Base-by-base conservation (phyloP, 2,888 invertebrate species). In the Drosophila pseudotakahashii region DNA sequence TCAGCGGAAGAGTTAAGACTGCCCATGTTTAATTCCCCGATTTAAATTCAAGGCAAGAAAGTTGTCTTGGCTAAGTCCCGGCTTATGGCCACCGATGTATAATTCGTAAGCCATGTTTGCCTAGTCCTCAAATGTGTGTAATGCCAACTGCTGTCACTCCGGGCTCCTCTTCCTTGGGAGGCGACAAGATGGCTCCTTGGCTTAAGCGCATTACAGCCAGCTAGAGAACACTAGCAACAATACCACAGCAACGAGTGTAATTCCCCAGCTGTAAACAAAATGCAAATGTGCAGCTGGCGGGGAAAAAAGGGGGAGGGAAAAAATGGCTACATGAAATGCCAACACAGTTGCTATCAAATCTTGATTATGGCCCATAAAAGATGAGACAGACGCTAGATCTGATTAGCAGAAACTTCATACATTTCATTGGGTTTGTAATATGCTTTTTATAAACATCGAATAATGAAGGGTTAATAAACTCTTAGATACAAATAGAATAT, bases 191-290 rank as follows among this genome's bases (percentile, higher is more conserved):
- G 39, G 61, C 63, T 47, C 67, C 71, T 53, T 61, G 61, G 72
- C 75, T 54, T 82, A 81, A 86, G 81, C 81, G 78, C 69, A 81
- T 85, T 85, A 85, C 52, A 54, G 32, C 41, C 70, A 69, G 60
- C 63, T 55, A 45, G 57, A 51, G 58, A 71, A 53, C 34, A 42
- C 39, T n/a, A 54, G 51, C 53, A 66, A 54, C 52, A 42, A 58
- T 32, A 36, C 60, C 48, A 57, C 73, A 74, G 58, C 57, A 61
- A 59, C 61, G 59, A 73, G 78, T 76, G 70, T 59, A 73, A 79
- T 67, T 55, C 67, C 58, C 50, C 60, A 66, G 70, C 70, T 70
- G 79, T 86, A 77, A 73, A 73, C 79, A 81, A 86, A 73, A 76
- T 77, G 79, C 76, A 81, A 78, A 88, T 75, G 52, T 69, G 66